These are phyloP conservation scores for Channa maculata DNA, from an alignment of 2,113 vertebrate genomes.

Conservation along the genomic window DNA sequence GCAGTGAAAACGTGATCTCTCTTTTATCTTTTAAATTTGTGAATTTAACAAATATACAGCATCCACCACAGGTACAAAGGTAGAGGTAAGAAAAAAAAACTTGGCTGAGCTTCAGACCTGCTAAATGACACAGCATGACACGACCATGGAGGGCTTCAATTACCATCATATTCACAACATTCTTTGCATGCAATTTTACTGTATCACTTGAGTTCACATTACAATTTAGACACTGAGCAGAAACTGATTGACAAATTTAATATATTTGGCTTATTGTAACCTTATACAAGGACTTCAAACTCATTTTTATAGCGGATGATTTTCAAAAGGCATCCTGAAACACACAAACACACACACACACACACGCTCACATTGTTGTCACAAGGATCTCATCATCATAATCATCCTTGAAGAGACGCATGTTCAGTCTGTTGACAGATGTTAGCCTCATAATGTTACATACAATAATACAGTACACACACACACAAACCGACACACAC, in stretches of 20 bases:
- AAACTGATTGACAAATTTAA: too few relatives aligned
- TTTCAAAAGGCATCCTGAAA: too few relatives aligned
- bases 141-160: conserved; percentile 10
- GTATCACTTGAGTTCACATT: too few relatives aligned
- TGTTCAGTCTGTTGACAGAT: conserved; percentile 38
- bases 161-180: neutral
- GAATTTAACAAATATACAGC: conserved; percentile 37
- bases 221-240: too few relatives aligned
- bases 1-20: conserved; percentile 51
- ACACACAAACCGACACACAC: conserved; percentile 4
- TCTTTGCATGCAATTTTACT: too few relatives aligned
- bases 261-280: too few relatives aligned
- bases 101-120: conserved; percentile 11
- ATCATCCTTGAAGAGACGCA: conserved; percentile 39
- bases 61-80: conserved; percentile 37
- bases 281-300: too few relatives aligned
- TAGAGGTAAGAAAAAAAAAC: conserved; percentile 23
- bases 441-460: conserved; percentile 43
- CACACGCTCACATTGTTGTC: conserved; percentile 5
- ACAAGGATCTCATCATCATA: conserved; percentile 45
- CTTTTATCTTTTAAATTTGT: conserved; percentile 68
- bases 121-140: conserved; percentile 11
- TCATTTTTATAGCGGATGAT: too few relatives aligned
- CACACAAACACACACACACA: conserved; percentile 6
- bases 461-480: too few relatives aligned